phyloP scores from a whole-genome alignment of 2,797 vertebrate genomes.

The Staurois parvus region DNA sequence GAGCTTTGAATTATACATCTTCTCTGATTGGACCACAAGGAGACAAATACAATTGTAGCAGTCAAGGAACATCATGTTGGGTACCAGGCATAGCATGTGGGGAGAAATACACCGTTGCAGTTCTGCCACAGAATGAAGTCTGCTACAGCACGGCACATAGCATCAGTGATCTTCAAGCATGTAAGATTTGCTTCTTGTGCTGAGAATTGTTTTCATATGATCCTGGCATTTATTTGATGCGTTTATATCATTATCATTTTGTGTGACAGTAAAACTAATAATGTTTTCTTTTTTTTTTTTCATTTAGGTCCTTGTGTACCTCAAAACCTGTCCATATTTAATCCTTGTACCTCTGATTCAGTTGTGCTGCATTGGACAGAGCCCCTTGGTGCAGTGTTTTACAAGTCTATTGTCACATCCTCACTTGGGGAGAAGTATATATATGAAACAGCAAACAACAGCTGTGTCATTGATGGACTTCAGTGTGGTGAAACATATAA shows the following conservation, averaged over 20 bases:
- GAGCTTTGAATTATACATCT: slow-evolving; percentile 71
- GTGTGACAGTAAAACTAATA: not conserved
- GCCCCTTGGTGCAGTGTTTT: not conserved
- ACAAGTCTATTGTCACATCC: slow-evolving; percentile 3
- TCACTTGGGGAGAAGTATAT: not conserved
- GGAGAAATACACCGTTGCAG: slow-evolving; percentile 72
- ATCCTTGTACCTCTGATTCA: slow-evolving; percentile 13
- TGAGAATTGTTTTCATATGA: not conserved
- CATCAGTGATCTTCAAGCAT: slow-evolving; percentile 1
- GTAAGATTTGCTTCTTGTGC: slow-evolving; percentile 17
- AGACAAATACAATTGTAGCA: slow-evolving; percentile 66
- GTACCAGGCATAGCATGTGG: slow-evolving; percentile 75
- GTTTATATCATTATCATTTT: not conserved
- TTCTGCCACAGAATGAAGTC: slow-evolving; percentile 60
- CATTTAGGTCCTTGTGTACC: slow-evolving; percentile 30
- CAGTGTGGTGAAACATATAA: slow-evolving; percentile 48
- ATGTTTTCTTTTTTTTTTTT: not conserved
- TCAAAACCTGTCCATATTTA: slow-evolving; percentile 31
- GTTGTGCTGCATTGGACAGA: slow-evolving; percentile 26
- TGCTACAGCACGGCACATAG: slow-evolving; percentile 19
- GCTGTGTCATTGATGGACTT: slow-evolving; percentile 33
- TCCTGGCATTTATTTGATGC: not conserved
- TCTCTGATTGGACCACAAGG: slow-evolving; percentile 67
- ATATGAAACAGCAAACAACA: slow-evolving; percentile 25
- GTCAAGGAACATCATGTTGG: slow-evolving; percentile 69